Evolutionary conservation across 2,888 invertebrate genomes (phyloP), one percentile per base, ranked within the genome.

Genomic region (Aquatica leii): DNA sequence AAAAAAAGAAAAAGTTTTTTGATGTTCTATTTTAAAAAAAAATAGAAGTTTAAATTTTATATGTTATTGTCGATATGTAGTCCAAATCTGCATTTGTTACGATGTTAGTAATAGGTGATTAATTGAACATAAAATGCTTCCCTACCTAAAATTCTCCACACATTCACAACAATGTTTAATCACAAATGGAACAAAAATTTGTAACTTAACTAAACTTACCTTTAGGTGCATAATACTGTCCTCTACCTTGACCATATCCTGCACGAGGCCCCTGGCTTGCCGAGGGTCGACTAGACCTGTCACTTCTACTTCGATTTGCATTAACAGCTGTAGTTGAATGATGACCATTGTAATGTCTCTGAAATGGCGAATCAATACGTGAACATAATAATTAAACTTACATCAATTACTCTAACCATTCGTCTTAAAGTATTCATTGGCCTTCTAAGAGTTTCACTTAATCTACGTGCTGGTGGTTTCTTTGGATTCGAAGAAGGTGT

Each of bases 401-500:
- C 24, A 9, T 14, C 40, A 40, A 40, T 40, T 40, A 40, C 9
- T 58, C 80, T 82, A 78, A 91, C 91, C 93, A 96, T 95, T 84
- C 95, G 86, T 69, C 95, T 85, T 62, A 96, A 82, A 46, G 96
- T 96, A 80, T 94, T 93, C 89, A 96, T 95, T 24, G 96, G 96
- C 70, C 94, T 88, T 40, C 95, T 86, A 20, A 96, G 83, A 3
- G 97, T 96, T 78, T 98, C 97, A 67, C 95, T 94, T 71, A 99
- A 87, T 70, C 97, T 90, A 71, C 97, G 88, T 8, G 98, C 97
- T 0, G 98, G 96, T 58, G 96, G 92, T 75, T 97, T 94, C 82
- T 97, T 97, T 4, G 99, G 99, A 86, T 99, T 99, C 67, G 95
- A 97, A 61, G 97, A 97, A 20, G 99, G 99, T 57, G 99, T 99